Evolutionary conservation across 2,888 invertebrate species (phyloP), one percentile per base, ranked within the genome.

Genomic region (Sturmia bella): DNA sequence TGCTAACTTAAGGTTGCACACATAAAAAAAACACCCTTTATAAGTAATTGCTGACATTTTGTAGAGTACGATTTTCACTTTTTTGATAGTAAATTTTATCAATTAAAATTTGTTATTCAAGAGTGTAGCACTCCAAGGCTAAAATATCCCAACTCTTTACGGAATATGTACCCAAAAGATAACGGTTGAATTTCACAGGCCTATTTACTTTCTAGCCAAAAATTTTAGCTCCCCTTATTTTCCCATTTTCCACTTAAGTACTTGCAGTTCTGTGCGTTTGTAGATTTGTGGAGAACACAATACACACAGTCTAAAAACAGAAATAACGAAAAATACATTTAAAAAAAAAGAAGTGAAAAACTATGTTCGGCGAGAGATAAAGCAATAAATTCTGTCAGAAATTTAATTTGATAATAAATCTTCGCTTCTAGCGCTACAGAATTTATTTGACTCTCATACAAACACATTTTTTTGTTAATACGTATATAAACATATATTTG

Each of bases 351-450:
- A 86, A 88, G 87, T 87, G 88, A 89, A 90, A 87, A 89, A 89
- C 89, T 89, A 89, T 87, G 89, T 86, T 87, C 86, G 87, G 86
- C 86, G 87, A 90, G 89, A 91, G 91, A 91, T 91, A 91, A 90
- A 91, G 91, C 90, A 91, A 91, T 91, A 91, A 91, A 91, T 91
- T 91, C 90, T 91, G 91, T 91, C 91, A 91, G 91, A 91, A 91
- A 91, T 91, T 91, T 91, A 91, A 91, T 91, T 91, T 91, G 91
- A 90, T 91, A 90, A 91, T 91, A 91, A 91, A 91, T 91, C 91
- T 91, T 89, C 89, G 88, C 90, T 90, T 89, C 90, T 90, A 91
- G 91, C 90, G 90, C 89, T 89, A 87, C 88, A 90, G 90, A 90
- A 90, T 90, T 90, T 90, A 90, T 90, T 90, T 88, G 87, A 88